Evolutionary conservation across 1,140 invertebrate genomes (phyloP).

Genomic region (Dryas iulia): DNA sequence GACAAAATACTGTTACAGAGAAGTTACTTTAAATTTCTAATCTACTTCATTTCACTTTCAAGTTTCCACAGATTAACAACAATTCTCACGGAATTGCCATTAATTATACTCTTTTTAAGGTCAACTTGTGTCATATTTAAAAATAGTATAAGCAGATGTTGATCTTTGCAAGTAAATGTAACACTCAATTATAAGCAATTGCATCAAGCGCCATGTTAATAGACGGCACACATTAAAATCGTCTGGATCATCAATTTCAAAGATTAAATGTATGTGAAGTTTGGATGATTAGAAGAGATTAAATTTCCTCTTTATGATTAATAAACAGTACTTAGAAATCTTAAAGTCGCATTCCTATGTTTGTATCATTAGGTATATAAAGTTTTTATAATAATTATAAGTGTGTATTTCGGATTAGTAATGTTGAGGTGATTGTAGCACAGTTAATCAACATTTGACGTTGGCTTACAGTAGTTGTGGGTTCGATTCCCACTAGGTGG

Average conservation of each 20-base stretch:
- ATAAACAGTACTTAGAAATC: background rate
- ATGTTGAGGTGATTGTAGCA: too few relatives aligned
- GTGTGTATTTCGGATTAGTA: too few relatives aligned
- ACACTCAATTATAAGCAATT: constrained; percentile 39
- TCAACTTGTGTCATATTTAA: constrained; percentile 19
- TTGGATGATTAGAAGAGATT: background rate
- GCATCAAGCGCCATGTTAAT: constrained; percentile 28
- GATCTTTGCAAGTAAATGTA: constrained; percentile 17
- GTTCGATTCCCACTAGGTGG: too few relatives aligned
- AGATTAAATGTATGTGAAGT: constrained; percentile 11
- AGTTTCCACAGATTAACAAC: too few relatives aligned
- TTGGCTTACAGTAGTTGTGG: too few relatives aligned
- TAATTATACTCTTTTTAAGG: constrained; percentile 6
- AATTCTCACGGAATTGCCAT: background rate
- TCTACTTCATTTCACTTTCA: too few relatives aligned
- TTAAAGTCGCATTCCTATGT: background rate
- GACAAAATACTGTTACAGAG: too few relatives aligned
- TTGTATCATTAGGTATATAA: too few relatives aligned
- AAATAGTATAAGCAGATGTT: constrained; percentile 27
- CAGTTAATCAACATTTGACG: too few relatives aligned
- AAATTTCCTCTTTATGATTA: background rate
- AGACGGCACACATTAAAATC: constrained; percentile 20
- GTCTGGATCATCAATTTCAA: constrained; percentile 23
- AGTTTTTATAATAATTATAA: background rate
- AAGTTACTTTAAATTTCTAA: too few relatives aligned